Percentiles rank a stretch among this genome's conserved stretches.
phyloP scores from a whole-genome alignment of 2,113 vertebrate genomes.

The Fregata magnificens region DNA sequence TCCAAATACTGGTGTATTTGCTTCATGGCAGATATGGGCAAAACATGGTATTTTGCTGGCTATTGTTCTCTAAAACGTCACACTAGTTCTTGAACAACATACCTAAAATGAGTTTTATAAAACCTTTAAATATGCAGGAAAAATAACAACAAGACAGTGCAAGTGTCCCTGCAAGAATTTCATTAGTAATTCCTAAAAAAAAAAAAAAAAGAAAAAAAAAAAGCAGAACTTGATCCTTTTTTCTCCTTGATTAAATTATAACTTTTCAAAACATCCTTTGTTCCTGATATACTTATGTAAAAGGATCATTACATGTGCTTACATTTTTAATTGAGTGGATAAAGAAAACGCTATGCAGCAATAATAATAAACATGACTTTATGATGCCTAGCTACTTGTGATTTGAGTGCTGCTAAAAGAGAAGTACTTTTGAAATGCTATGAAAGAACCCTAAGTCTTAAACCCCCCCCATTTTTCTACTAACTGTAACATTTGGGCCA shows the following conservation, averaged over 20 bases:
- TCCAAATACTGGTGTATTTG: not conserved
- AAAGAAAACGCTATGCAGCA: not conserved
- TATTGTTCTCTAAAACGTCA: not conserved
- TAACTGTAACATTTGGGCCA: not conserved
- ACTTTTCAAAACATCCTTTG: not conserved
- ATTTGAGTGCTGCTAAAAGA: not conserved
- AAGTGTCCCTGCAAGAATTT: not conserved
- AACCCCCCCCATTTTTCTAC: not conserved
- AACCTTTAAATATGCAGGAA: not conserved
- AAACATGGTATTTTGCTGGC: not conserved
- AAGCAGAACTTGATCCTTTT: not conserved
- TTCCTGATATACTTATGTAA: not conserved
- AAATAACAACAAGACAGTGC: not conserved
- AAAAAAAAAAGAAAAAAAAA: not conserved
- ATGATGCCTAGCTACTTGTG: not conserved
- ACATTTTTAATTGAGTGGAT: not conserved
- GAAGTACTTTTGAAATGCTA: not conserved
- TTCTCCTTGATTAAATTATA: not conserved
- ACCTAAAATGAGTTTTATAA: not conserved
- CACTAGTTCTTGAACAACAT: not conserved
- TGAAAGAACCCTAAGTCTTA: not conserved
- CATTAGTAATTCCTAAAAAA: not conserved
- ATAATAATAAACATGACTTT: not conserved
- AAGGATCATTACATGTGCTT: not conserved
- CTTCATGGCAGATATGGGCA: not conserved